Base-by-base conservation (phyloP, 2,797 vertebrate genomes). In the Cirrhinus molitorella region DNA sequence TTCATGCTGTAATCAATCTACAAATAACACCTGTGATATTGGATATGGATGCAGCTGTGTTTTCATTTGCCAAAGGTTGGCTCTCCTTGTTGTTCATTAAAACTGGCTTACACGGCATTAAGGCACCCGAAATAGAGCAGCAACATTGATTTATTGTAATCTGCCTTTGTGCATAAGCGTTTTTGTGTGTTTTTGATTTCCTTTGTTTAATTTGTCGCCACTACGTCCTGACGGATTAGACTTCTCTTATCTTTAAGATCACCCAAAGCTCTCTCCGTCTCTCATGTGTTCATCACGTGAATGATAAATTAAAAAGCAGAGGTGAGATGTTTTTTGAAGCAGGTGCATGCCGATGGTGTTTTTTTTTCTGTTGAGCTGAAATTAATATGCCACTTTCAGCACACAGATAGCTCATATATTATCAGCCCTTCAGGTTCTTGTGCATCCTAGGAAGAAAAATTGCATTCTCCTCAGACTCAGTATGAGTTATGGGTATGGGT, bases 111-210 rank as follows among this genome's bases (percentile, higher is more conserved):
- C 11, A 34, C 19, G 9, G 23, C 73, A 79, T 87, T 74, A 87
- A 79, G 43, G 47, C 7, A 3, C 66, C 74, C 13, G 53, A 66
- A 73, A 81, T 84, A 84, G 70, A 79, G 81, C 68, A 79, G 31
- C 74, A 79, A 71, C 78, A 81, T 77, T 86, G 74, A 86, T 85
- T 83, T 83, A 85, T 81, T 79, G 55, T 87, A 76, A 85, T 85
- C 71, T 86, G 72, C n/a, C 80, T 78, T 76, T 66, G 80, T n/a
- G 21, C 47, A 5, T 78, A 66, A 82, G 83, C 12, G 55, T n/a
- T 55, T 80, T 75, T 79, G 23, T 76, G 21, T 76, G 67, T 65
- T 43, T 61, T n/a, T 59, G 57, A 82, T 57, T 34, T 43, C 47
- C 7, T 84, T 80, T 79, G 74, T 84, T 84, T 59, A 40, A 79